Evolutionary conservation across 2,113 vertebrate genomes (phyloP), one percentile per base, ranked within the genome.

Genomic region (Nematolebias whitei): DNA sequence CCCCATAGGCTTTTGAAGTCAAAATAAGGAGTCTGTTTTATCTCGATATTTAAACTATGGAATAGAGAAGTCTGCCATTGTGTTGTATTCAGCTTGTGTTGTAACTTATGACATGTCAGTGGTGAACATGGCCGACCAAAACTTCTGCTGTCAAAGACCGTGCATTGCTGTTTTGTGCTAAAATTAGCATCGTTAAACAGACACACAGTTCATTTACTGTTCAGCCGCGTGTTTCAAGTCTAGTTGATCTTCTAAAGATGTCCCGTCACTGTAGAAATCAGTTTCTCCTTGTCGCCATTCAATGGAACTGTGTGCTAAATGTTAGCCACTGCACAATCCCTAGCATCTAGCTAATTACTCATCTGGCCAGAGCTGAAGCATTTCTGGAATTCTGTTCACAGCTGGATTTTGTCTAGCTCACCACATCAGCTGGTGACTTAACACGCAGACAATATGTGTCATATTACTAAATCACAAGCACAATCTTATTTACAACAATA

Each of bases 311-410:
- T n/a, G 43, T 67, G 84, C 84, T 85, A 85, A 82, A 67, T 24
- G 56, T 68, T 86, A 88, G 89, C 83, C 50, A 71, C 78, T 49
- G 22, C 38, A 24, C 66, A 87, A 91, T 87, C 85, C 80, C 47
- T 88, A 87, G 86, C 89, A 89, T 88, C 86, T 73, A 74, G 85
- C 66, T 63, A 89, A 87, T 91, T 88, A 89, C 58, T 67, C 80
- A 78, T 86, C 82, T 81, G 83, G 57, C 63, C 18, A 35, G 48
- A 39, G 81, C 41, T 24, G 23, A 0, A 67, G 69, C 67, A n/a
- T 68, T 55, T 54, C 52, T 73, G 71, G 59, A 60, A 57, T 71
- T 63, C 55, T 26, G 69, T 57, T 45, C 50, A 32, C 45, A 18
- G 14, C n/a, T 20, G 41, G 58, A 12, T 63, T n/a, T 57, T 49